Base-by-base conservation (phyloP, 1,140 invertebrate species). In the Oryctes rhinoceros region DNA sequence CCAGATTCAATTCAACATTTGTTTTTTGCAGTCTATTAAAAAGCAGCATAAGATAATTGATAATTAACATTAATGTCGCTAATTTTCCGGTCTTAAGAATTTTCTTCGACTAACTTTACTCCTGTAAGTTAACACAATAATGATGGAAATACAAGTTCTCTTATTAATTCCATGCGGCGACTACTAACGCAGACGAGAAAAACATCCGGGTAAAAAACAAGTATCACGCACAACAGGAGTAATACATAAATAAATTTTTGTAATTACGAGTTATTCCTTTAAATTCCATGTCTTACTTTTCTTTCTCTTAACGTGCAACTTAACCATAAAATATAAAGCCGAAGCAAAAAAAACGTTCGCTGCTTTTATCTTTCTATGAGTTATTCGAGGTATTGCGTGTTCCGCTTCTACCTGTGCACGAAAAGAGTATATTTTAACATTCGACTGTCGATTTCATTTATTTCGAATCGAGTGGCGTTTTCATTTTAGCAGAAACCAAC, bases 351-450 rank as follows among this genome's bases (percentile, higher is more conserved):
- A 49, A 18, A 44, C 37, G 4, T 47, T 76, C 30, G 13, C 47
- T 4, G 15, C 37, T 76, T 76, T 76, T 76, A 76, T 76, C 37
- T 76, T 76, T 71, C 18, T 37, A 71, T 71, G 75, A 49, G 18
- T 76, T 76, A 76, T 18, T 20, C 4, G 1, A 76, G 15, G 18
- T 76, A 47, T 76, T 18, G 75, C 75, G 37, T 76, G 75, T 76
- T 47, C 18, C 37, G n/a, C 15, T 76, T 48, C 4, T 76, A 48
- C 15, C 75, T 24, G 65, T 37, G 65, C 11, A 71, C 35, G 65
- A 15, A 71, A 71, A 37, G 65, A 71, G 35, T 71, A 71, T 76
- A 30, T 76, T 44, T 37, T 37, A 78, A 35, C 11, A n/a, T 78
- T 59, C 39, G 18, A 6, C 7, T 78, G 10, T 78, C 11, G 48